These are phyloP conservation scores for Trichopoda pennipes DNA, from an alignment of 2,888 invertebrate species.

Conservation along the genomic window DNA sequence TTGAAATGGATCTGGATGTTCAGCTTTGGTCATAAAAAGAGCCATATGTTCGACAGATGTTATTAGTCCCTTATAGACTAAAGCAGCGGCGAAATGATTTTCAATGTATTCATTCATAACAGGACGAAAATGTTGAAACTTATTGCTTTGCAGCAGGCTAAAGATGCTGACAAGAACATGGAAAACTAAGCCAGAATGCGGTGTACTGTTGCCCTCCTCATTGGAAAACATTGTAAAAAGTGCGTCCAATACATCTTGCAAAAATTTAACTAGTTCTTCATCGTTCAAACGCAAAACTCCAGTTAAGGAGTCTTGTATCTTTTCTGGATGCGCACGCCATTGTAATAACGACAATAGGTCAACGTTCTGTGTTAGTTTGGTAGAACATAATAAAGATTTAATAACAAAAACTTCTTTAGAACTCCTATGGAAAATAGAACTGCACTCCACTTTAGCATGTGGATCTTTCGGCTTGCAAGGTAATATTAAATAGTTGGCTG, in stretches of 20 bases:
- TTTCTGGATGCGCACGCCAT: slow-evolving; percentile 94
- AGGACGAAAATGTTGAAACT: slow-evolving; percentile 96
- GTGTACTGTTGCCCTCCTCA: slow-evolving; percentile 94
- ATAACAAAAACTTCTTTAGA: slow-evolving; percentile 92
- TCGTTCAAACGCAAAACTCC: slow-evolving; percentile 91
- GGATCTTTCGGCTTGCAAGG: slow-evolving; percentile 85
- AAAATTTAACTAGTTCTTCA: slow-evolving; percentile 96
- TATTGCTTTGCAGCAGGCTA: slow-evolving; percentile 92
- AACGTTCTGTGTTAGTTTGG: slow-evolving; percentile 97
- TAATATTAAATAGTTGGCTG: slow-evolving; percentile 84
- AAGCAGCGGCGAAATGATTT: slow-evolving; percentile 95
- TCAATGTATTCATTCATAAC: slow-evolving; percentile 97
- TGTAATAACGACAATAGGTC: slow-evolving; percentile 93
- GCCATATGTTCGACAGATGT: slow-evolving; percentile 95
- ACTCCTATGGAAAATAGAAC: slow-evolving; percentile 87
- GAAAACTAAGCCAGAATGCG: slow-evolving; percentile 94
- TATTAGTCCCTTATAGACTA: slow-evolving; percentile 94
- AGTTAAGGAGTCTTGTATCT: slow-evolving; percentile 91
- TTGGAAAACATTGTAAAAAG: slow-evolving; percentile 96
- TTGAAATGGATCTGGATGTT: slow-evolving; percentile 93
- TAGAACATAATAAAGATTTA: slow-evolving; percentile 93
- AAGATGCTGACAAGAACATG: slow-evolving; percentile 95
- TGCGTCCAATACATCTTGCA: slow-evolving; percentile 96
- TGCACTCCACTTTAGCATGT: slow-evolving; percentile 81
- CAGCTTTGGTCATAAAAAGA: slow-evolving; percentile 91